These are phyloP conservation scores for Dryobates pubescens DNA, from an alignment of 2,797 vertebrate genomes.

Conservation along the genomic window DNA sequence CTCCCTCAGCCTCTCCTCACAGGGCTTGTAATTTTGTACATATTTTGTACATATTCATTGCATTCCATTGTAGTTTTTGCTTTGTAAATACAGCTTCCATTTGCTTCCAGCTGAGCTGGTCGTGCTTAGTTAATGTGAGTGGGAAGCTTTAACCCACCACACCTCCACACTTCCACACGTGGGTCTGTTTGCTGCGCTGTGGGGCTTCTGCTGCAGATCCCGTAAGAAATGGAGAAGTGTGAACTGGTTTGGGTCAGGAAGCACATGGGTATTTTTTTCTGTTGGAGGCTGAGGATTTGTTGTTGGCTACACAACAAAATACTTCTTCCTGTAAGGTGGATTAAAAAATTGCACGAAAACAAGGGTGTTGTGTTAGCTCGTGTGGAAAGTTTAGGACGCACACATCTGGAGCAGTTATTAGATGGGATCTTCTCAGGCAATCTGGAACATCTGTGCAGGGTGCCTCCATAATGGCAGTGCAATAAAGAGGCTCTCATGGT, in stretches of 20 bases:
- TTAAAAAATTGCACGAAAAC: neutral
- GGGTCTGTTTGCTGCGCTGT: neutral
- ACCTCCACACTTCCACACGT: accelerated
- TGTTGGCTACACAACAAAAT: neutral
- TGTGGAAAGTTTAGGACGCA: neutral
- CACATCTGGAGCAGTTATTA: neutral
- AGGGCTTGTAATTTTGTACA: too few relatives aligned
- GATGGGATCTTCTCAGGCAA: neutral
- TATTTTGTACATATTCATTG: too few relatives aligned
- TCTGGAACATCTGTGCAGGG: neutral
- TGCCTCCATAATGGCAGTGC: neutral
- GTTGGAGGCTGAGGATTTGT: neutral
- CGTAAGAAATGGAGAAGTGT: neutral
- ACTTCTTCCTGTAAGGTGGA: neutral
- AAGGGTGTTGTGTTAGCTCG: neutral
- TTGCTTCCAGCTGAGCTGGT: too few relatives aligned
- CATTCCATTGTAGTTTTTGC: too few relatives aligned
- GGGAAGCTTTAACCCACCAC: too few relatives aligned
- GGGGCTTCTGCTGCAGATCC: neutral
- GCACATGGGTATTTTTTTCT: neutral
- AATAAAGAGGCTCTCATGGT: neutral
- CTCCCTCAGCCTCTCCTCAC: too few relatives aligned
- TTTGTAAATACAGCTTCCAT: too few relatives aligned
- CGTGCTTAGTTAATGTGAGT: too few relatives aligned
- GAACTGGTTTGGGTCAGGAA: neutral